Evolutionary conservation across 2,797 vertebrate species (phyloP), one percentile per base, ranked within the genome.

Genomic region (Danio jaintianensis): DNA sequence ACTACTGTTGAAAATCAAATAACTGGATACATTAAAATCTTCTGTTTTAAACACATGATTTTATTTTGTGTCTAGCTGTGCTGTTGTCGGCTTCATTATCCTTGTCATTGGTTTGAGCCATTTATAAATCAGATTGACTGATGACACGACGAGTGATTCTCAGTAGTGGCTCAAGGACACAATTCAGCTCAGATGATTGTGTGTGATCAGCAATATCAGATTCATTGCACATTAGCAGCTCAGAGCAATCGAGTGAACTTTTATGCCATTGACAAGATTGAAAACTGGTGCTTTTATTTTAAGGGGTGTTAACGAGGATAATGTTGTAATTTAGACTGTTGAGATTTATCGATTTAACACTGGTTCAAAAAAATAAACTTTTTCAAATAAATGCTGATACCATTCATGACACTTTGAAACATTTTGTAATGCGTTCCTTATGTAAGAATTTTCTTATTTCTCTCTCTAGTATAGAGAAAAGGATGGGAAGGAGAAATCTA

Each of bases 401-500:
- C 1, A 68, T 50, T 68, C 16, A 12, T 16, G 13, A 18, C 7
- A 9, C 18, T 47, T 43, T 45, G 11, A 69, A 20, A 4, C 18
- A 62, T 36, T 38, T 62, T 75, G 2, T 29, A 15, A 68, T 29
- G 11, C 0, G 9, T 22, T 75, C 36, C 52, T 40, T 16, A 7
- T 62, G 6, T 75, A 29, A 16, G 71, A 59, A 52, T 40, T 56
- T 42, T 7, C 68, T 16, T 6, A 20, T 11, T 11, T 82, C 7
- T 82, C 18, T 82, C 18, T 55, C 5, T 63, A 89, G 89, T 58
- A 79, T 38, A 89, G 83, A 83, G 87, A 85, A 63, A 92, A 90
- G 29, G 90, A 94, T 89, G 92, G 90, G 7, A 93, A 93, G 73
- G 95, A 96, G 64, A 95, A 92, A 81, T 82, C 90, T 67, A 91